Evolutionary conservation across 2,888 invertebrate species (phyloP).

Genomic region (Julus scandinavius): DNA sequence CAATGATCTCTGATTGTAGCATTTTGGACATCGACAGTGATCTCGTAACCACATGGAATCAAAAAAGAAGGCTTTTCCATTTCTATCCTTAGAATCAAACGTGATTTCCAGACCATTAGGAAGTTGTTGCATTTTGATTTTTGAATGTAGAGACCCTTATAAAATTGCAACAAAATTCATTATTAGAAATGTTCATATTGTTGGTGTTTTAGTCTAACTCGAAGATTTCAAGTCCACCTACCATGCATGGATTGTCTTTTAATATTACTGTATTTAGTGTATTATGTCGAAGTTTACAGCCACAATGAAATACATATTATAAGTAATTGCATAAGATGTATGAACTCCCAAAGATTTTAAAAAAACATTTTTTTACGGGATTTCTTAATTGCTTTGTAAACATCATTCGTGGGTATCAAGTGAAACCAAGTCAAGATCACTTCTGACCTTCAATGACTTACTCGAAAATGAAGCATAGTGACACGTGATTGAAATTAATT

Average conservation of each 20-base stretch:
- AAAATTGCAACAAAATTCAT: too few species aligned
- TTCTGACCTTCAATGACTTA: neutral
- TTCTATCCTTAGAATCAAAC: neutral
- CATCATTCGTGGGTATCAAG: neutral
- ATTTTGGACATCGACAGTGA: conserved; percentile 53
- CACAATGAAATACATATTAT: neutral
- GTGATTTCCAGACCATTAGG: conserved; percentile 17
- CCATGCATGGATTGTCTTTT: too few species aligned
- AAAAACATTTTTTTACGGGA: neutral
- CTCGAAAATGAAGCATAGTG: neutral
- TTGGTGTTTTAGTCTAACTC: neutral
- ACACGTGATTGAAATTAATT: neutral
- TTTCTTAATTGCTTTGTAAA: neutral
- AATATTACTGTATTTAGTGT: too few species aligned
- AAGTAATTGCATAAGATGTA: neutral
- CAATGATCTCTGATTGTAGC: conserved; percentile 37
- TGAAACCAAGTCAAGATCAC: conserved; percentile 8
- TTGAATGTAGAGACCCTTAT: neutral
- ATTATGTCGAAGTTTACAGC: neutral
- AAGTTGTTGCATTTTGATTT: neutral
- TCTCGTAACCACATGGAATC: conserved; percentile 52
- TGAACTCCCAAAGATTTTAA: neutral
- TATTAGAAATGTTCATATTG: neutral
- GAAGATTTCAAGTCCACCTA: too few species aligned
- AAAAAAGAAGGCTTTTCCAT: neutral